phyloP scores from a whole-genome alignment of 2,113 vertebrate genomes.

The Bolborhynchus lineola region DNA sequence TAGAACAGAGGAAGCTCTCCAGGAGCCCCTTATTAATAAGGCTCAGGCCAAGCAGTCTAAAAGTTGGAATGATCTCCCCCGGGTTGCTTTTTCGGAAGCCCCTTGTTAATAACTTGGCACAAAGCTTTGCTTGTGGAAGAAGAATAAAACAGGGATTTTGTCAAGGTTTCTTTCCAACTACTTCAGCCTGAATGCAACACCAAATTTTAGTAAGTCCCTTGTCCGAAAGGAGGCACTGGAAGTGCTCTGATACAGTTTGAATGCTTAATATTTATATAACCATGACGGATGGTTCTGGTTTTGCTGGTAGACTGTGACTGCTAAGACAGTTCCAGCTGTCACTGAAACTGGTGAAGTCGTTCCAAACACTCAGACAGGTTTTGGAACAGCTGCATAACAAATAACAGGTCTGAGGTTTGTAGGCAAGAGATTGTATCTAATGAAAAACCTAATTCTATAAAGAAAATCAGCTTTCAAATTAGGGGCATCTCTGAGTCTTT shows the following conservation, averaged over 20 bases:
- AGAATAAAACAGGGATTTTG: conserved; percentile 29
- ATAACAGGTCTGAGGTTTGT: neutral
- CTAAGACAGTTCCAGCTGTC: neutral
- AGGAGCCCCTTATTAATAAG: conserved; percentile 39
- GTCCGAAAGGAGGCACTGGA: neutral
- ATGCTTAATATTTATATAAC: neutral
- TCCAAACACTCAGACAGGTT: neutral
- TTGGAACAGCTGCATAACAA: neutral
- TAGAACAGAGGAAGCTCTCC: conserved; percentile 24
- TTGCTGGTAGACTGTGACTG: neutral
- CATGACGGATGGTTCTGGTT: accelerated
- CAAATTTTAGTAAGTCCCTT: neutral
- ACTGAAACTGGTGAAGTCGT: neutral
- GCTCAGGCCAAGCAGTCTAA: conserved; percentile 11
- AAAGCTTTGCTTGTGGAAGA: conserved; percentile 1
- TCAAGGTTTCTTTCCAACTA: neutral
- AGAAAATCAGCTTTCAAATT: neutral
- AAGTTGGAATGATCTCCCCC: neutral
- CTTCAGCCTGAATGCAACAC: neutral
- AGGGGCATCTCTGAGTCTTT: neutral
- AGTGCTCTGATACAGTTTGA: neutral
- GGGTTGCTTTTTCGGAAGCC: neutral
- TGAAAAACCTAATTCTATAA: neutral
- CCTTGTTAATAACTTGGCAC: conserved; percentile 23
- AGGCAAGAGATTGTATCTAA: neutral